Evolutionary conservation across 2,888 invertebrate genomes (phyloP), one percentile per base, ranked within the genome.

Genomic region (Pteria penguin): DNA sequence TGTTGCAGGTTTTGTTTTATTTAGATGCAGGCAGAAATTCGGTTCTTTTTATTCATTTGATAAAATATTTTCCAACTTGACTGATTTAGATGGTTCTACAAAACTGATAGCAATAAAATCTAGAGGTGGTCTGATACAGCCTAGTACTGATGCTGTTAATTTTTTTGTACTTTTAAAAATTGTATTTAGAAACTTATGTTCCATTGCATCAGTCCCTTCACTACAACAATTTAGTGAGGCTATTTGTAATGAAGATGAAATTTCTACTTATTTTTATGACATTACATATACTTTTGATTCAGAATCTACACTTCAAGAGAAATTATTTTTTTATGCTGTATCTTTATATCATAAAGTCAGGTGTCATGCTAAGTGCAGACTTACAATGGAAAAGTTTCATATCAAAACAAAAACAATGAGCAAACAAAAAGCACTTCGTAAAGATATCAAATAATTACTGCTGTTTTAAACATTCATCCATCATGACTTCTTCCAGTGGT

Each of bases 101-200:
- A 22, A 63, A 36, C 36, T 63, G 45, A 36, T 63, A 3, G 32
- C 63, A 22, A 24, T 58, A 22, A 58, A 58, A 24, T 58, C 58
- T 33, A 63, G 63, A 63, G 63, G 63, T 32, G 36, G 45, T 4
- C 33, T 63, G 22, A 22, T 33, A 22, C 63, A 36, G 63, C 63
- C 63, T 11, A 33, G 24, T 4, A n/a, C 18, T 22, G 63, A 63
- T 33, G 26, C 52, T 66, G 52, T 66, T 24, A 27, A 32, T 26
- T 66, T 62, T 66, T 54, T 66, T 66, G 66, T 66, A 4, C 18
- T 66, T 4, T 29, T 66, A 27, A 29, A 66, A 31, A 2, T 66
- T 26, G 31, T n/a, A 1, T 66, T 66, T 54, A 45, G 29, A 26
- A 66, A 29, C 3, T 29, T 66, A 31, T 18, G 27, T 66, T n/a